These are phyloP conservation scores for Tetragonula carbonaria DNA, from an alignment of 2,888 invertebrate genomes.

Conservation along the genomic window DNA sequence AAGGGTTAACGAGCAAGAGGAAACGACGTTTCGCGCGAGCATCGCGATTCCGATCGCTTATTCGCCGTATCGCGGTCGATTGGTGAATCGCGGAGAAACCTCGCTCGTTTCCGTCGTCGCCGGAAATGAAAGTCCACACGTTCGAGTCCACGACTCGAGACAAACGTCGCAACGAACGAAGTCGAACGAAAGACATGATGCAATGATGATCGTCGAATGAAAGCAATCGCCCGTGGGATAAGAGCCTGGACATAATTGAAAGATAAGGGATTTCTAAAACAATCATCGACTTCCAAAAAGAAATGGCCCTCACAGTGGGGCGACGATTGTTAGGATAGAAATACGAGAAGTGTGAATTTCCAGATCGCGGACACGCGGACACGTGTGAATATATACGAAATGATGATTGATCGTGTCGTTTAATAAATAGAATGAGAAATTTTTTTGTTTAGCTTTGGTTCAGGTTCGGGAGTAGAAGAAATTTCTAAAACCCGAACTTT, in stretches of 20 bases:
- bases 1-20: conserved; percentile 6
- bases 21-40: neutral
- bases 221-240: neutral
- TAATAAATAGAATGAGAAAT: no score
- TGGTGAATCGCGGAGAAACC: no score
- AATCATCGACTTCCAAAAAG: neutral
- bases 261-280: neutral
- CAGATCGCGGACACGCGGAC: neutral
- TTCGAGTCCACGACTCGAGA: neutral
- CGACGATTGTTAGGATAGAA: neutral
- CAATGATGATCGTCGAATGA: neutral
- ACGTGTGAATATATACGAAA: no score
- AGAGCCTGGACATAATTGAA: neutral
- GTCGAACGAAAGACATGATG: neutral
- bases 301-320: neutral
- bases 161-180: neutral
- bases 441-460: no score
- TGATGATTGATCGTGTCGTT: no score
- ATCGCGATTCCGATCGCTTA: neutral
- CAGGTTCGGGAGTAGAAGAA: no score
- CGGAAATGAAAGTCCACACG: neutral
- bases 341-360: neutral
- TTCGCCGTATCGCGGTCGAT: neutral
- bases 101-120: neutral
- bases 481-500: no score